These are phyloP conservation scores for Pseudorhombus dupliciocellatus DNA, from an alignment of 2,113 vertebrate genomes.

Conservation along the genomic window DNA sequence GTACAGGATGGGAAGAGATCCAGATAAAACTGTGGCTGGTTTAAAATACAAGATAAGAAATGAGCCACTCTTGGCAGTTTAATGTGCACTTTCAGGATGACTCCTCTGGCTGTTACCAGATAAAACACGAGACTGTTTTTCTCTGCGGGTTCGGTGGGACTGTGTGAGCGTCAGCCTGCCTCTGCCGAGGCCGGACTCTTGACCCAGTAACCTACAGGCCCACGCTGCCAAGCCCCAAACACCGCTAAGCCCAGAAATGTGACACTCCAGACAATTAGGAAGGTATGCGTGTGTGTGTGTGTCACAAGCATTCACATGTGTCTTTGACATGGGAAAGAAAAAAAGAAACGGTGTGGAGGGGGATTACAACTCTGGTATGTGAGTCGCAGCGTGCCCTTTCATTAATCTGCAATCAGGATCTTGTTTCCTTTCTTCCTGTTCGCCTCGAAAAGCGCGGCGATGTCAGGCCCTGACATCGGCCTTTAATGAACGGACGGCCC, in stretches of 20 bases:
- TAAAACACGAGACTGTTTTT: not conserved
- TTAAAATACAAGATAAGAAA: too few species aligned
- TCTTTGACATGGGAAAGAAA: conserved; percentile 51
- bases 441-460: conserved; percentile 6
- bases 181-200: conserved; percentile 12
- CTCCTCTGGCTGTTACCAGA: not conserved
- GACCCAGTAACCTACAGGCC: conserved; percentile 62
- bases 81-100: not conserved
- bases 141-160: not conserved
- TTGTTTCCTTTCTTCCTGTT: conserved; percentile 31
- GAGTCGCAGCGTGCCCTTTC: conserved; percentile 42
- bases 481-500: conserved; percentile 55
- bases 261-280: conserved; percentile 72
- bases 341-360: not conserved
- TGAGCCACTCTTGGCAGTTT: too few species aligned
- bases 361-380: conserved; percentile 64
- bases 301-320: conserved; percentile 55
- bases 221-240: conserved; percentile 41
- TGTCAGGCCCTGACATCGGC: conserved; percentile 30
- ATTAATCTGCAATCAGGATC: conserved; percentile 64
- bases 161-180: not conserved
- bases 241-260: conserved; percentile 77
- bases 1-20: not conserved
- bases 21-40: not conserved
- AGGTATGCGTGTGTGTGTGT: conserved; percentile 48